Conservation (phyloP, 2,113 vertebrate genomes). For the Archilochus colubris region DNA sequence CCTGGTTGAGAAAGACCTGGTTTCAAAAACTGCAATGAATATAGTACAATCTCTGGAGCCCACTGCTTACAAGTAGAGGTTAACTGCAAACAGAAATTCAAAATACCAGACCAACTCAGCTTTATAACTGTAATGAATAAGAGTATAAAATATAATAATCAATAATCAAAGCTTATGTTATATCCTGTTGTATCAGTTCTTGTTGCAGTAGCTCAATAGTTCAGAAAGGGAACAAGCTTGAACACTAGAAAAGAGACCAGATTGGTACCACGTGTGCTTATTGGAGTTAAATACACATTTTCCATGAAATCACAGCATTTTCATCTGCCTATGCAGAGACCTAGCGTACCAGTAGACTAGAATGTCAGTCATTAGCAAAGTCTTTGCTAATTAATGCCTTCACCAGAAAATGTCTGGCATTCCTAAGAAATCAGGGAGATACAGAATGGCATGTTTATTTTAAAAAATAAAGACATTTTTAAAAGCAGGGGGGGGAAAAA, state of each 20-base stretch:
- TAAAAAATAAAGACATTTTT: not conserved
- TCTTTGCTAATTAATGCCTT: constrained; percentile 37
- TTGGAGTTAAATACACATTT: not conserved
- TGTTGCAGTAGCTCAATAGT: not conserved
- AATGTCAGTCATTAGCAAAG: not conserved
- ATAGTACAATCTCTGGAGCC: not conserved
- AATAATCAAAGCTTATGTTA: not conserved
- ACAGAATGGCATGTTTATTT: not conserved
- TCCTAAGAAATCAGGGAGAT: constrained; percentile 10
- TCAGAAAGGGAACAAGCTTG: not conserved
- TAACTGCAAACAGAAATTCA: not conserved
- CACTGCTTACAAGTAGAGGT: not conserved
- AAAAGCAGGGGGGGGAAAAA: not conserved
- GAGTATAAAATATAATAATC: not conserved
- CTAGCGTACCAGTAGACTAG: not conserved
- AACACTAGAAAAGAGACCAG: not conserved
- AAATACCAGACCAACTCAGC: not conserved
- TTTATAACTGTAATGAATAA: not conserved
- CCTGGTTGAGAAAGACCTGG: not conserved
- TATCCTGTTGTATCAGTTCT: not conserved
- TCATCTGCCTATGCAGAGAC: not conserved
- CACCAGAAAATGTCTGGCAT: not conserved
- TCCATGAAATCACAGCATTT: not conserved
- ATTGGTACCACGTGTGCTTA: not conserved
- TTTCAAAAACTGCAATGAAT: not conserved